Evolutionary conservation across 2,113 vertebrate genomes (phyloP), one percentile per base, ranked within the genome.

Genomic region (Bungarus multicinctus): DNA sequence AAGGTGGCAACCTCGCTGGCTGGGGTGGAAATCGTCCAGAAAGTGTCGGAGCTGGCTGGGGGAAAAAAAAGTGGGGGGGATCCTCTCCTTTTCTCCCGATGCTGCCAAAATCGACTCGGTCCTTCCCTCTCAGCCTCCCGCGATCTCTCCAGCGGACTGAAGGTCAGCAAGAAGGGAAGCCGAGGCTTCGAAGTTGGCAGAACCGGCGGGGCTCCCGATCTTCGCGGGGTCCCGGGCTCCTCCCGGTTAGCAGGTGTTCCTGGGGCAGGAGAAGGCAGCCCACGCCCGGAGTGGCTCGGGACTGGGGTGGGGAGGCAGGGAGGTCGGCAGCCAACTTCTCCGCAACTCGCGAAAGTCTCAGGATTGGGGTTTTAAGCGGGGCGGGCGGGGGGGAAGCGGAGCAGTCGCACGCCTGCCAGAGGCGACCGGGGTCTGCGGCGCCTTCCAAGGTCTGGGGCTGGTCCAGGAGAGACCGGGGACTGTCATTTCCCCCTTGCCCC

Each of bases 391-490:
- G 14, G 53, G 53, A 16, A 0, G 69, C 6, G 74, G 74, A 39
- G 74, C 18, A 22, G 69, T 8, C 16, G 14, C 69, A 1, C 7
- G 74, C 0, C 69, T 3, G 55, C 5, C 81, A 50, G 2, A 88
- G 30, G 92, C 64, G 47, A 22, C 22, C 27, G 8, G 23, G 60
- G 6, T 60, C 47, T 14, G 27, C 30, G 20, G 1, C n/a, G 27
- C 22, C 50, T 45, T 30, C 90, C 95, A 5, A 90, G 47, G 8
- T 3, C 91, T 23, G 50, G 90, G 55, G 90, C 90, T 92, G 27
- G 91, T 94, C 87, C 95, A 94, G 92, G 91, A 90, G 88, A 58
- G 81, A 89, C 23, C 87, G 89, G 11, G 2, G 87, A 9, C n/a
- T 87, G 0, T n/a, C 18, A 93, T 93, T 16, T 5, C 50, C 34